These are phyloP conservation scores for Epinephelus awoara DNA, from an alignment of 2,797 vertebrate genomes.

Conservation along the genomic window DNA sequence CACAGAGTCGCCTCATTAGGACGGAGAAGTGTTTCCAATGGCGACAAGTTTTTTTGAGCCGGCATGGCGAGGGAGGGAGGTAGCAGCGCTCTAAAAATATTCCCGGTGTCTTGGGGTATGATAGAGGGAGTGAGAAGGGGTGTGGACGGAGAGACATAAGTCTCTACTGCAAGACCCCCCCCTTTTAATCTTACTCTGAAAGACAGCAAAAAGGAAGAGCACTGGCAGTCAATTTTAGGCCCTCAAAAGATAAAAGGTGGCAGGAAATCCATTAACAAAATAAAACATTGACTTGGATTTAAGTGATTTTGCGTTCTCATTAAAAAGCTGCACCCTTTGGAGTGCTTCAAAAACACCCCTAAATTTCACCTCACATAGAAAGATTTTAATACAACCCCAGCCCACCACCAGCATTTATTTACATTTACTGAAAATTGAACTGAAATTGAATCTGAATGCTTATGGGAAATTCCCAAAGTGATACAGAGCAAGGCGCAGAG, in stretches of 20 bases:
- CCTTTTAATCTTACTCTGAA: slow-evolving; percentile 11
- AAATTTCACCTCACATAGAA: slow-evolving; percentile 16
- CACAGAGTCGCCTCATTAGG: slow-evolving; percentile 62
- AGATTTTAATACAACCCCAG: background rate
- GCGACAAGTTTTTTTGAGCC: slow-evolving; percentile 36
- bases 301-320: slow-evolving; percentile 24
- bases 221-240: background rate
- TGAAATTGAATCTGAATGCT: slow-evolving; percentile 28
- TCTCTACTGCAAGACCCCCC: background rate
- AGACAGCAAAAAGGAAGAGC: slow-evolving; percentile 2
- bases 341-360: slow-evolving; percentile 11
- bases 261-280: slow-evolving; percentile 6
- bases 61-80: slow-evolving; percentile 13
- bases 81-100: slow-evolving; percentile 64
- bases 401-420: background rate
- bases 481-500: slow-evolving; percentile 22
- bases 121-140: slow-evolving; percentile 21
- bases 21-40: slow-evolving; percentile 56
- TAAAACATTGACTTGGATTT: slow-evolving; percentile 23
- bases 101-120: slow-evolving; percentile 34
- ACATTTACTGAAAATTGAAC: slow-evolving; percentile 4
- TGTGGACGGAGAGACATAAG: slow-evolving; percentile 14
- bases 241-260: background rate
- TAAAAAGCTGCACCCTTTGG: background rate
- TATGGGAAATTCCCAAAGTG: slow-evolving; percentile 17